phyloP scores from a whole-genome alignment of 2,113 vertebrate species.

The Pachyramphus minor region DNA sequence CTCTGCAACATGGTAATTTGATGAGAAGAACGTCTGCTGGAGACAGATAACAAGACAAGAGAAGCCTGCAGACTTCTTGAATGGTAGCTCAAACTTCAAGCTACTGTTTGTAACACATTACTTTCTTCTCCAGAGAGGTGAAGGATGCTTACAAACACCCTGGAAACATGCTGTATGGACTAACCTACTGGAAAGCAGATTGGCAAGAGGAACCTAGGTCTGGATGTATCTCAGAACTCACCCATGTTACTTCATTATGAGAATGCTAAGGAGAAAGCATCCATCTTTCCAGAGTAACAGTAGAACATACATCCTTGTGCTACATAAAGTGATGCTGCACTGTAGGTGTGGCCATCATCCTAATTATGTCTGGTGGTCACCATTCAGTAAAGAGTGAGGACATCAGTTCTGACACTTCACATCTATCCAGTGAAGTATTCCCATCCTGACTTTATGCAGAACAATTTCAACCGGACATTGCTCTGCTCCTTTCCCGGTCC shows the following conservation, averaged over 20 bases:
- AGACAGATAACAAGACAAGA: background rate
- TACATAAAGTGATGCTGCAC: background rate
- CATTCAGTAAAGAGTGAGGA: background rate
- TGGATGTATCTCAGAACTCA: background rate
- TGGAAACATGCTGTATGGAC: background rate
- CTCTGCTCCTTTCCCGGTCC: background rate
- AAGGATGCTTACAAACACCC: background rate
- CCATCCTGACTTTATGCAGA: background rate
- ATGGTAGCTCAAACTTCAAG: background rate
- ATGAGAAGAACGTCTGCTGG: constrained; percentile 23
- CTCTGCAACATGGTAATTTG: background rate
- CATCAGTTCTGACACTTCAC: background rate
- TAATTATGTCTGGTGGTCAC: background rate
- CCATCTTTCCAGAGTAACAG: background rate
- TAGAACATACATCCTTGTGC: background rate
- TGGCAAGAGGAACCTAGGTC: background rate
- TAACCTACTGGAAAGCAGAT: background rate
- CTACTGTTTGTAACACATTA: background rate
- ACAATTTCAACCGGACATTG: background rate
- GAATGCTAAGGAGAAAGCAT: background rate
- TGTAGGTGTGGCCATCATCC: background rate
- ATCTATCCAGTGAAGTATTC: background rate
- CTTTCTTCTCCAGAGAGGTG: background rate
- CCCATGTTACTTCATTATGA: background rate
- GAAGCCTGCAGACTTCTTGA: background rate